phyloP scores from a whole-genome alignment of 2,113 vertebrate genomes.

The Amblyornis subalaris region DNA sequence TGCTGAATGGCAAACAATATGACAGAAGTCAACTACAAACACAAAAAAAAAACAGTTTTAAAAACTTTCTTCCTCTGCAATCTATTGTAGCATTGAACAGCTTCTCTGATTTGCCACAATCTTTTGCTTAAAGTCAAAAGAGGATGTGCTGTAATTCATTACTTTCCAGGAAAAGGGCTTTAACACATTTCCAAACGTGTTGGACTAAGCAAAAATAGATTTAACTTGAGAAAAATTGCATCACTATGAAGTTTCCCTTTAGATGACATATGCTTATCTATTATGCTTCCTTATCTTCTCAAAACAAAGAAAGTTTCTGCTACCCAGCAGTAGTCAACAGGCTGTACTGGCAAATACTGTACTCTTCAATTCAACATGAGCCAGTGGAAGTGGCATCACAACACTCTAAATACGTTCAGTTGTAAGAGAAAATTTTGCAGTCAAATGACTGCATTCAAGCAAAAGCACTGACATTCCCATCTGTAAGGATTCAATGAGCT shows the following conservation, averaged over 20 bases:
- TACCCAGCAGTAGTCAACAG: neutral
- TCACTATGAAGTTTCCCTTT: neutral
- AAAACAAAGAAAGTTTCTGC: neutral
- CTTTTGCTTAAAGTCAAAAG: neutral
- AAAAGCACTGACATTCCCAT: neutral
- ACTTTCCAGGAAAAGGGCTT: slow-evolving; percentile 13
- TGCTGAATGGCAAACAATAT: neutral
- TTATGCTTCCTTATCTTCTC: neutral
- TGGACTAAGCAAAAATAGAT: neutral
- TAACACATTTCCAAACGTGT: neutral
- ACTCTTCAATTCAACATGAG: neutral
- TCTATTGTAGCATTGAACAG: neutral
- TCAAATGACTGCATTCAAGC: neutral
- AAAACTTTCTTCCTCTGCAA: neutral
- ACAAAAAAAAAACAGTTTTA: neutral
- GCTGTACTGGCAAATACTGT: neutral
- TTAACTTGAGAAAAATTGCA: neutral
- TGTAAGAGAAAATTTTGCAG: neutral
- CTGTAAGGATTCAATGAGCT: neutral
- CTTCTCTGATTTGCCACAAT: neutral
- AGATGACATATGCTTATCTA: neutral
- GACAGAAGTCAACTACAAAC: neutral
- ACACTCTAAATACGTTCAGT: neutral
- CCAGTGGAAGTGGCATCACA: neutral
- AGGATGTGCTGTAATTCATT: neutral